Evolutionary conservation across 1,140 invertebrate genomes (phyloP), one percentile per base, ranked within the genome.

Genomic region (Drosophila chauvacae): DNA sequence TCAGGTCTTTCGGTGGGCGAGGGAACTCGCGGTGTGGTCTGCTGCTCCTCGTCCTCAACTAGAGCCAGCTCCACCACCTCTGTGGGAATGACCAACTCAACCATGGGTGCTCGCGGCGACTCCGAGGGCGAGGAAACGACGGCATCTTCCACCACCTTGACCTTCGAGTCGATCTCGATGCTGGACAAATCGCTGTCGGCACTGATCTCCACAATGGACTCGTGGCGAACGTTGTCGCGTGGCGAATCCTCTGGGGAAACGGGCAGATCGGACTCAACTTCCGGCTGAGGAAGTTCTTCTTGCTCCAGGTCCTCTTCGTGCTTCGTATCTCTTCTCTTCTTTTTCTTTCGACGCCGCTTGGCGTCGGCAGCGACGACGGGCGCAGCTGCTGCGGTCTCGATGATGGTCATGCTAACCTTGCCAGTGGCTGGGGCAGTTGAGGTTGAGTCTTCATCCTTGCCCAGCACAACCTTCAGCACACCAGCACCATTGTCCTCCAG

Each of bases 121-220:
- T 92, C 88, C n/a, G 88, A 91, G 33, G 81, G 64, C 2, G 91
- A 42, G 1, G 83, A 73, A 6, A 92, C 83, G 10, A 95, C 70
- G 56, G 93, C 93, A 93, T 95, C 95, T 93, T 95, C 94, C n/a
- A 95, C 90, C 16, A 95, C 93, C 93, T 95, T 95, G 2, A 95
- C 94, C 39, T 93, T 94, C 26, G 91, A 93, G 7, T 93, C 92
- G 64, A 94, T 93, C 13, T 94, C 94, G 44, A 93, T 94, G 61
- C 91, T 92, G 9, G 90, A 90, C 23, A 87, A 42, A 57, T 91
- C 84, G 66, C 91, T 91, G 7, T 92, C 91, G 11, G 87, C 50
- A 33, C 82, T 91, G 10, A 91, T 77, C 58, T 92, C 84, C 18
- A 73, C 80, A 57, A 92, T 66, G 10, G 77, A 78, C 50, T 92